Conservation (phyloP, 30 jellyfish, hydroid and myxozoan genomes). For the Hydra vulgaris region DNA sequence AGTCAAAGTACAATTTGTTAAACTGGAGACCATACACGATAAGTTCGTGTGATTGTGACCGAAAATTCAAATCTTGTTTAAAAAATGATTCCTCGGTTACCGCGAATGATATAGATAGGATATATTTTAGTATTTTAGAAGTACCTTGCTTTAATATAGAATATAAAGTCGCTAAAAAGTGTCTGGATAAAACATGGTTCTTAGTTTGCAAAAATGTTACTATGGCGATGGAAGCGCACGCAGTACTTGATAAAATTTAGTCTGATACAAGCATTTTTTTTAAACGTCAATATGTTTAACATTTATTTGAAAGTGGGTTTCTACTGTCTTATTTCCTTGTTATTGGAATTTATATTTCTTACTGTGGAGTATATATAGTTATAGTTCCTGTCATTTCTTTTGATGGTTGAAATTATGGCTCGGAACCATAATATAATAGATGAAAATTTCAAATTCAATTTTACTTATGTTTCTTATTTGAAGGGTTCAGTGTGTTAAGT, state of each 20-base stretch:
- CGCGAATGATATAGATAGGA: constrained; percentile 48
- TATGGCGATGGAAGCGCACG: constrained; percentile 35
- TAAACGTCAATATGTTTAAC: no score
- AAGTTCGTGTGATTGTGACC: constrained; percentile 74
- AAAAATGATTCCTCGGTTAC: constrained; percentile 32
- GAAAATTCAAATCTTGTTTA: constrained; percentile 44
- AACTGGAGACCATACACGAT: constrained; percentile 88
- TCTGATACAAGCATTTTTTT: neutral
- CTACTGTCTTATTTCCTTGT: no score
- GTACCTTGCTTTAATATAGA: constrained; percentile 71
- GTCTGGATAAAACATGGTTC: constrained; percentile 81
- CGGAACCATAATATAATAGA: no score
- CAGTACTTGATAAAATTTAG: constrained; percentile 22
- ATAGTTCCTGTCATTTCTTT: no score
- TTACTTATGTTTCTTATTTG: no score
- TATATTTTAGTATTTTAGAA: constrained; percentile 54
- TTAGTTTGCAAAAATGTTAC: constrained; percentile 46
- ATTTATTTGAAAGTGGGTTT: no score
- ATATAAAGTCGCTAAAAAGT: constrained; percentile 25
- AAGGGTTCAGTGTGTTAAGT: no score
- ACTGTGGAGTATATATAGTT: no score
- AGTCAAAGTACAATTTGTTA: constrained; percentile 35
- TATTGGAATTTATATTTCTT: no score
- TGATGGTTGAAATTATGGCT: no score
- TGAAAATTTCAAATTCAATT: no score